Percentiles rank a stretch among this genome's conserved stretches.
These are phyloP conservation scores for Peucedramus taeniatus DNA, from an alignment of 2,113 vertebrate genomes.

Conservation along the genomic window DNA sequence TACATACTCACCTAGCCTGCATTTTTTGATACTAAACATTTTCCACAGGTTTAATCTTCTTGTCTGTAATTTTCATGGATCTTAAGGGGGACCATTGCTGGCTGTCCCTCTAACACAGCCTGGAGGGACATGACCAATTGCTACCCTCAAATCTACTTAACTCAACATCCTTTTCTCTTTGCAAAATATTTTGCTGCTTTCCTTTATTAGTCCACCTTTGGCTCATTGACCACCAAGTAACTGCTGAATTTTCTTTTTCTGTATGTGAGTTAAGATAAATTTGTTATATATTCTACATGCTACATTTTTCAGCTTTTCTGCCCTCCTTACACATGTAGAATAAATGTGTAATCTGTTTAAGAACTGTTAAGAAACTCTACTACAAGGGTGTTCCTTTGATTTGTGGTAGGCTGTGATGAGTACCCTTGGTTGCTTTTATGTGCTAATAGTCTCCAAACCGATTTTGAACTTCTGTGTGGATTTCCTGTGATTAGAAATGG, in stretches of 20 bases:
- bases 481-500: conserved; percentile 27
- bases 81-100: neutral
- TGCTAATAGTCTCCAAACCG: neutral
- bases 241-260: neutral
- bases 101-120: neutral
- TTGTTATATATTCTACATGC: neutral
- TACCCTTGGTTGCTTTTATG: neutral
- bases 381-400: neutral
- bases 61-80: neutral
- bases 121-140: neutral
- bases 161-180: neutral
- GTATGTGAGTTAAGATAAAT: neutral
- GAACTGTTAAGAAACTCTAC: neutral
- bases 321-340: neutral
- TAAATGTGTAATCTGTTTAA: neutral
- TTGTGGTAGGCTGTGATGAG: neutral
- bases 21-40: neutral
- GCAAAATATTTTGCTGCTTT: neutral
- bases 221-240: neutral
- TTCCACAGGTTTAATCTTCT: neutral
- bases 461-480: neutral
- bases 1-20: neutral
- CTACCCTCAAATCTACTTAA: neutral
- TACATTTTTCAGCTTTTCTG: neutral
- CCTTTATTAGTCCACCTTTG: neutral